A percentile compares a stretch with the other conserved stretches of the same genome.
These are phyloP conservation scores for Danaus melanippus DNA, from an alignment of 1,140 invertebrate species.

Conservation along the genomic window DNA sequence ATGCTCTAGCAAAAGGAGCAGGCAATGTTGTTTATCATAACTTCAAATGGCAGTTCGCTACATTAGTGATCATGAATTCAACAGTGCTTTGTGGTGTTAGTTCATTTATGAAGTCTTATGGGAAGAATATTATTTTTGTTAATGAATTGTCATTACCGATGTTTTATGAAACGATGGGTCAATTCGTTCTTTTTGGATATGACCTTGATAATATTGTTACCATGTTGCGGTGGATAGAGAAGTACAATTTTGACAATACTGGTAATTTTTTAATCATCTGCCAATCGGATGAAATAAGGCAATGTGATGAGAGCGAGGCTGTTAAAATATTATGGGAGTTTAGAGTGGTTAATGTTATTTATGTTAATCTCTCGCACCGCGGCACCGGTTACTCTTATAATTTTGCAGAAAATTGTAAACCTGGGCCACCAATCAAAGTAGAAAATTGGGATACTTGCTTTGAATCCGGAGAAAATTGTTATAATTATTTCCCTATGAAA, in stretches of 20 bases:
- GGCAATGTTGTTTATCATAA: slow-evolving; percentile 40
- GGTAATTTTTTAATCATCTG: slow-evolving; percentile 43
- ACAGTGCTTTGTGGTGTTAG: slow-evolving; percentile 29
- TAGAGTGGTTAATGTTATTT: slow-evolving; percentile 42
- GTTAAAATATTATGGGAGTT: slow-evolving; percentile 38
- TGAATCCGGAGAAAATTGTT: slow-evolving; percentile 11
- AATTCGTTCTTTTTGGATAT: slow-evolving; percentile 40
- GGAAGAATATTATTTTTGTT: slow-evolving; percentile 34
- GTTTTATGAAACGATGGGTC: slow-evolving; percentile 24
- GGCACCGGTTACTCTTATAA: slow-evolving; percentile 33
- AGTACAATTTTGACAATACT: slow-evolving; percentile 35
- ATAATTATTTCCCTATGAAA: slow-evolving; percentile 38
- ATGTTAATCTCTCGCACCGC: slow-evolving; percentile 26
- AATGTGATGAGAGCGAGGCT: slow-evolving; percentile 35
- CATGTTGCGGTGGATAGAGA: slow-evolving; percentile 31
- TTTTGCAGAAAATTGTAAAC: slow-evolving; percentile 28
- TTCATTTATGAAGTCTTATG: slow-evolving; percentile 31
- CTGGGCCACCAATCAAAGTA: slow-evolving; percentile 21
- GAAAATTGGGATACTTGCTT: slow-evolving; percentile 20
- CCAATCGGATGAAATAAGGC: slow-evolving; percentile 22
- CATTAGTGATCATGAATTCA: slow-evolving; percentile 42
- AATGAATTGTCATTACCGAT: slow-evolving; percentile 21
- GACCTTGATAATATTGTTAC: slow-evolving; percentile 27
- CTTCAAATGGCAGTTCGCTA: slow-evolving; percentile 45
- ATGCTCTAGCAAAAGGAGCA: slow-evolving; percentile 38